Evolutionary conservation across 1,140 invertebrate species (phyloP), one percentile per base, ranked within the genome.

Genomic region (Contarinia nasturtii): DNA sequence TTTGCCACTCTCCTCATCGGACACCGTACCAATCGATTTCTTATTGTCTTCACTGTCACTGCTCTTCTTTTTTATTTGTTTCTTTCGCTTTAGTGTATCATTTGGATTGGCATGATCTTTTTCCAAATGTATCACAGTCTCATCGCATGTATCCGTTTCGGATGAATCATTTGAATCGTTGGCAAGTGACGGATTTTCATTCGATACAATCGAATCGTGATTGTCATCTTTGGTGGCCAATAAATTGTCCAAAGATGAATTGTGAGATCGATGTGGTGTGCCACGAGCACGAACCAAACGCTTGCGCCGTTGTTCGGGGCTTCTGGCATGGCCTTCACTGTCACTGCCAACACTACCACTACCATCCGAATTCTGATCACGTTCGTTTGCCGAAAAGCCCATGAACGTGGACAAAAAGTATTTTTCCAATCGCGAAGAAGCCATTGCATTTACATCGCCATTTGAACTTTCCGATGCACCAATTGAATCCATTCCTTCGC

Each of bases 401-500:
- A 87, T 77, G 54, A 89, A 86, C 11, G 83, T 84, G 0, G 81
- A 82, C 0, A 88, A 63, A 63, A 91, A 92, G 64, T 93, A 92
- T 60, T 91, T 90, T 61, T 93, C 87, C 36, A 91, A 59, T 18
- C 86, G 72, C 0, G 86, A 88, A 0, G 84, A 85, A 44, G 84
- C 84, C 41, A 86, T 55, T 22, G 87, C 82, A 46, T 67, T 65
- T 2, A 64, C 61, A 52, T 69, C 64, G 49, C 76, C 73, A 50
- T 68, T 67, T 22, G 68, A 64, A 15, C 55, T 52, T 20, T 68
- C 66, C 14, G 76, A 73, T 1, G 70, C 66, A 1, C 69, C 68
- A 10, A 75, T 52, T 0, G 81, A 82, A 54, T 86, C 84, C 46
- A 81, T 57, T 34, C 79, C 79, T 61, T 89, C 86, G 48, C 83